A percentile compares a stretch with the other conserved stretches of the same genome.
Evolutionary conservation across 2,113 vertebrate genomes (phyloP).

Genomic region (Xiphorhynchus elegans): DNA sequence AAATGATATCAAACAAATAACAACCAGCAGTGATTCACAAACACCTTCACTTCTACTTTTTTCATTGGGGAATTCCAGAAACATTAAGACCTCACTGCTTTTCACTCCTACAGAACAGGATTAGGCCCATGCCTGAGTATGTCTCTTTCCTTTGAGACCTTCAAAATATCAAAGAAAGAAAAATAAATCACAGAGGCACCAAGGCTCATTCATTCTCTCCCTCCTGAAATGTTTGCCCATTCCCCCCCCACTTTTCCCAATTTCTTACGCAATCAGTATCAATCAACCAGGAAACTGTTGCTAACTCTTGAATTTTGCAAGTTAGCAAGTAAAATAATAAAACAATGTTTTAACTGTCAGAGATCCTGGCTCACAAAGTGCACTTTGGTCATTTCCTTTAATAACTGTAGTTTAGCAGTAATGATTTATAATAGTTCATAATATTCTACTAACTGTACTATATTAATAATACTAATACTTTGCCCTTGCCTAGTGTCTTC

Average conservation of each 20-base stretch:
- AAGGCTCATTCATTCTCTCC: neutral
- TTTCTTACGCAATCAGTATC: neutral
- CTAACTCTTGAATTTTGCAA: slow-evolving; percentile 60
- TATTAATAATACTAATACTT: slow-evolving; percentile 71
- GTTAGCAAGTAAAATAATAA: slow-evolving; percentile 68
- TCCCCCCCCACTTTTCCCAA: neutral
- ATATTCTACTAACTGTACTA: slow-evolving; percentile 71
- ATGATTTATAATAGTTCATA: slow-evolving; percentile 71
- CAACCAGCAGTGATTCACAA: slow-evolving; percentile 44
- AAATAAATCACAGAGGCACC: neutral
- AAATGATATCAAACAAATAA: slow-evolving; percentile 55
- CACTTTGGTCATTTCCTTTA: slow-evolving; percentile 72
- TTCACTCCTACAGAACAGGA: neutral
- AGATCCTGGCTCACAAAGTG: slow-evolving; percentile 44
- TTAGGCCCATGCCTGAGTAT: neutral
- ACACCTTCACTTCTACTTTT: slow-evolving; percentile 60
- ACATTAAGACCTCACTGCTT: neutral
- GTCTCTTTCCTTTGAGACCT: neutral
- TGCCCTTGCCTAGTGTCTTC: slow-evolving; percentile 50
- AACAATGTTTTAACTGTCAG: slow-evolving; percentile 58
- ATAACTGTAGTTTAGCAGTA: slow-evolving; percentile 64
- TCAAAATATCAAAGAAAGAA: neutral
- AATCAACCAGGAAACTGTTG: slow-evolving; percentile 45
- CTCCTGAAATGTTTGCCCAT: accelerated
- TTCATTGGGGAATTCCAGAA: slow-evolving; percentile 58